Conservation (phyloP, 23 tunicate genomes). For the Corella eumyota region DNA sequence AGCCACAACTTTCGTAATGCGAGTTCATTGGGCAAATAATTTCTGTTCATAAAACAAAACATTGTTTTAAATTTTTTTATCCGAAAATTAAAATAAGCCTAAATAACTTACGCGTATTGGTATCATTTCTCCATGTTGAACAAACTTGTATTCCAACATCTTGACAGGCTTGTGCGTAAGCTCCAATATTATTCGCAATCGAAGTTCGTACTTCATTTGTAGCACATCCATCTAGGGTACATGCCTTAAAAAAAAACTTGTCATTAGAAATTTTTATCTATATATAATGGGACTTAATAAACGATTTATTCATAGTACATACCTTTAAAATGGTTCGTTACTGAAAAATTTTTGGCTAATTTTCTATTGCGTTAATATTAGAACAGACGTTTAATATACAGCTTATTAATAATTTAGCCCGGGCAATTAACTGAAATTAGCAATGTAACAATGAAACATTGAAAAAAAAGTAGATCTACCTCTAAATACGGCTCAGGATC, state of each 20-base stretch:
- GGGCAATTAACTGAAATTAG: too few species aligned
- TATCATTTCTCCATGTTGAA: conserved; percentile 15
- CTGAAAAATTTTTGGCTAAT: too few species aligned
- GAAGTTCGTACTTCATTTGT: conserved; percentile 10
- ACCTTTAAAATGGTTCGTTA: too few species aligned
- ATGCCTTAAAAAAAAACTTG: conserved; percentile 2
- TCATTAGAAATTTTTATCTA: too few species aligned
- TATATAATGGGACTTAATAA: too few species aligned
- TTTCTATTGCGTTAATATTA: too few species aligned
- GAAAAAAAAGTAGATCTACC: too few species aligned
- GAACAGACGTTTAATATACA: too few species aligned
- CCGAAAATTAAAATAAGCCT: not conserved
- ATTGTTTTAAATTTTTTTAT: not conserved
- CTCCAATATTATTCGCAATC: conserved; percentile 8
- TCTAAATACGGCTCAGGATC: conserved; percentile 12
- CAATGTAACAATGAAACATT: too few species aligned
- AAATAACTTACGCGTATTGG: conserved; percentile 19
- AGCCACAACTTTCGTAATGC: conserved; percentile 16
- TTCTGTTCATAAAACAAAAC: conserved; percentile 9
- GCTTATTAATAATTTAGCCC: too few species aligned
- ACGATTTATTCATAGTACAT: too few species aligned
- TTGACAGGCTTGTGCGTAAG: conserved; percentile 33
- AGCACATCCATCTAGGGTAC: conserved; percentile 30
- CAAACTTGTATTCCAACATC: conserved; percentile 8
- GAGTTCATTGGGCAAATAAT: conserved; percentile 34